phyloP scores from a whole-genome alignment of 2,113 vertebrate species.

The Blennius ocellaris region DNA sequence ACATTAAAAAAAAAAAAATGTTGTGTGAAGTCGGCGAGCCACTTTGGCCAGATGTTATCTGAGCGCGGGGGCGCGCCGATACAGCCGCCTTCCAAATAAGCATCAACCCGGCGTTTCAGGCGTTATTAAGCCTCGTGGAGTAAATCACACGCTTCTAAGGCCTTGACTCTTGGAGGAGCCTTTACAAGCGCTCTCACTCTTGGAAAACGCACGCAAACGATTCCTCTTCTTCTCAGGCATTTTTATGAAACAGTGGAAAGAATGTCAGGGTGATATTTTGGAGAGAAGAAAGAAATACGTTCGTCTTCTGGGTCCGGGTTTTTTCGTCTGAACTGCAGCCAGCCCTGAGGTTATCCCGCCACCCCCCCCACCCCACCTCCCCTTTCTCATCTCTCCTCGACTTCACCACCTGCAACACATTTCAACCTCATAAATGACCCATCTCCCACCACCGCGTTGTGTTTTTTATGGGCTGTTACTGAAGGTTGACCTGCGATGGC shows the following conservation, averaged over 20 bases:
- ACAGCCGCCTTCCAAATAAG: constrained; percentile 67
- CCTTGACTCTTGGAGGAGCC: constrained; percentile 54
- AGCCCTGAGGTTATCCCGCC: constrained; percentile 73
- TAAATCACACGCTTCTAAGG: constrained; percentile 78
- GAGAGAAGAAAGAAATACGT: constrained; percentile 75
- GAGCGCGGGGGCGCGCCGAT: constrained; percentile 37
- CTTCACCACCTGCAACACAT: constrained; percentile 85
- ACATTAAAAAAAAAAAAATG: constrained; percentile 41
- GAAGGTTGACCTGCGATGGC: constrained; percentile 59
- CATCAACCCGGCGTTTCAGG: constrained; percentile 63
- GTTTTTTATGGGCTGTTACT: constrained; percentile 74
- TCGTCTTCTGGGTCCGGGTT: constrained; percentile 68
- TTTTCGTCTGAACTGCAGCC: constrained; percentile 80
- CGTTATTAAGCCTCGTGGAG: constrained; percentile 74
- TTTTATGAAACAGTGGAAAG: constrained; percentile 85
- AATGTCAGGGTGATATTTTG: constrained; percentile 82
- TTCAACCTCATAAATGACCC: constrained; percentile 86
- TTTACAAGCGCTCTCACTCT: constrained; percentile 72
- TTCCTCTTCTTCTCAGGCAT: constrained; percentile 78
- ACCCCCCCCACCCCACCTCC: constrained; percentile 37
- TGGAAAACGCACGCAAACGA: constrained; percentile 72
- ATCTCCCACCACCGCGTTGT: constrained; percentile 72
- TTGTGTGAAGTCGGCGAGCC: constrained; percentile 55
- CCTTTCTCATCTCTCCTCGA: constrained; percentile 42
- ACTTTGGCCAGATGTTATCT: constrained; percentile 61